phyloP scores from a whole-genome alignment of 2,113 vertebrate genomes.

The Psittacus erithacus region DNA sequence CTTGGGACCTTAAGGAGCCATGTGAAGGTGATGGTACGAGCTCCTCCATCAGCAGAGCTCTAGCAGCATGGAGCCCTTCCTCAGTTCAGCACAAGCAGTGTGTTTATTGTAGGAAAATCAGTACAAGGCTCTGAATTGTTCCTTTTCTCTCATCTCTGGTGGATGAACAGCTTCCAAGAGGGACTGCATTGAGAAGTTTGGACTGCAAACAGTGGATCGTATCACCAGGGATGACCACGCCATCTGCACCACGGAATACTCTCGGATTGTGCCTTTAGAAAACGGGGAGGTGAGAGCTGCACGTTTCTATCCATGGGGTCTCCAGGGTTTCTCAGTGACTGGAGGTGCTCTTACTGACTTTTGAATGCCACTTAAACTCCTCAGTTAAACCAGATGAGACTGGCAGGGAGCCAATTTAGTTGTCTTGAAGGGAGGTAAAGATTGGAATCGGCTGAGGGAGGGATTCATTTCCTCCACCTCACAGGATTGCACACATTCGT shows the following conservation, averaged over 20 bases:
- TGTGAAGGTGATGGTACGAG: accelerated
- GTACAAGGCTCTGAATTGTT: not conserved
- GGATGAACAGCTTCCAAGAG: slow-evolving; percentile 85
- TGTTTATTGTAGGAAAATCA: not conserved
- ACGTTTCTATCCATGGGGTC: not conserved
- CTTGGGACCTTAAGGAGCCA: not conserved
- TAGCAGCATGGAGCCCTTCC: not conserved
- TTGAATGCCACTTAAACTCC: not conserved
- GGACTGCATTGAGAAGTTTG: slow-evolving; percentile 94
- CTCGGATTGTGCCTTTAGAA: slow-evolving; percentile 92
- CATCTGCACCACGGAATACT: slow-evolving; percentile 92
- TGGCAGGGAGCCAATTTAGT: not conserved
- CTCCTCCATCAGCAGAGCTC: not conserved
- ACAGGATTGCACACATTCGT: not conserved
- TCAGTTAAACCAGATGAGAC: not conserved
- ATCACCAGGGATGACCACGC: slow-evolving; percentile 83
- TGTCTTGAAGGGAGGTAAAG: not conserved
- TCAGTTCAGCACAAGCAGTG: not conserved
- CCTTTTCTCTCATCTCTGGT: not conserved
- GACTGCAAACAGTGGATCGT: slow-evolving; percentile 85
- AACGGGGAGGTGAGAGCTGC: slow-evolving; percentile 87
- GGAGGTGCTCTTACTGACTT: not conserved
- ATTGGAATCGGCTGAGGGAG: not conserved
- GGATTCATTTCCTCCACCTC: not conserved
- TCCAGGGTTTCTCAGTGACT: not conserved